Percentiles rank a stretch among this genome's conserved stretches.
Evolutionary conservation across 1,140 invertebrate species (phyloP).

Genomic region (Hypsibius dujardini): DNA sequence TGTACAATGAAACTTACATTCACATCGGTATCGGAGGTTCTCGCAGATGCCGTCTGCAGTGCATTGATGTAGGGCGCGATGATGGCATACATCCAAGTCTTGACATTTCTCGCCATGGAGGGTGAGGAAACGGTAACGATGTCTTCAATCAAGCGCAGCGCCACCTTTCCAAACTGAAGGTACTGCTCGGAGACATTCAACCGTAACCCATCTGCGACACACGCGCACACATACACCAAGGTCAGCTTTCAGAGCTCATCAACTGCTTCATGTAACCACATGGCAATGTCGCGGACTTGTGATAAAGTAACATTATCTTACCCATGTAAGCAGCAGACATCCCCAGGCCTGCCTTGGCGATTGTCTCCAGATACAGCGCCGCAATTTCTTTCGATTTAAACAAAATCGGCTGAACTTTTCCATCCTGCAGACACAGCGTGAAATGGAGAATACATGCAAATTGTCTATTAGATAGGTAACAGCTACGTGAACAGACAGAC

Average conservation of each 20-base stretch:
- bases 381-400: background rate
- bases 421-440: background rate
- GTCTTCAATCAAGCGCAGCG: background rate
- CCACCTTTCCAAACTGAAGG: background rate
- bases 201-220: background rate
- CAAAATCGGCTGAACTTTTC: background rate
- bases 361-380: background rate
- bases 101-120: background rate
- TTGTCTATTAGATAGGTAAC: no score
- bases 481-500: no score
- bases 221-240: background rate
- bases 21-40: background rate
- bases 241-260: background rate
- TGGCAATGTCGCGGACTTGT: background rate
- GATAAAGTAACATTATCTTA: background rate
- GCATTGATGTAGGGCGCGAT: background rate
- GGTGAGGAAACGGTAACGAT: background rate
- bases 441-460: background rate
- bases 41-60: background rate
- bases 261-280: background rate
- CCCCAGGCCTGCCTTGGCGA: background rate
- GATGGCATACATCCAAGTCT: background rate
- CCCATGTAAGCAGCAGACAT: background rate
- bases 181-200: background rate
- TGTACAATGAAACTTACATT: background rate